Percentiles rank a stretch among this genome's conserved stretches.
These are phyloP conservation scores for Aporrectodea caliginosa DNA, from an alignment of 1,140 invertebrate species.

Conservation along the genomic window DNA sequence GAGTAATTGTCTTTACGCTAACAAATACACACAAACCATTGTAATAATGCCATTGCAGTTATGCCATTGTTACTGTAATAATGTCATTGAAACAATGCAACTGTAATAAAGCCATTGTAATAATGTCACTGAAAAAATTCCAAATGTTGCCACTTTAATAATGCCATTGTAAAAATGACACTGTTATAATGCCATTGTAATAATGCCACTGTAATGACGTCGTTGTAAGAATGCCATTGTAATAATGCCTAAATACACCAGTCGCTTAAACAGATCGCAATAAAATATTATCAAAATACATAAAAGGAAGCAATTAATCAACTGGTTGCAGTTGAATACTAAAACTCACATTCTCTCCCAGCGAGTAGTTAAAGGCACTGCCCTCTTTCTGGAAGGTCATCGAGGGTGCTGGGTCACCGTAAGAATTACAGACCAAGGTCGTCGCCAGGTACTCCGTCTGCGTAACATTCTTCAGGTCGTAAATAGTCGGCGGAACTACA, in stretches of 20 bases:
- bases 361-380: neutral
- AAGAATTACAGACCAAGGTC: conserved; percentile 16
- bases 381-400: conserved; percentile 29
- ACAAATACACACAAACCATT: too few species aligned
- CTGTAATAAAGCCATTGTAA: too few species aligned
- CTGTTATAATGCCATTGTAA: too few species aligned
- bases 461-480: conserved; percentile 8
- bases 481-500: conserved; percentile 24
- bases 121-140: too few species aligned
- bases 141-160: too few species aligned
- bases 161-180: too few species aligned
- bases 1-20: too few species aligned
- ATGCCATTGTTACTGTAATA: too few species aligned
- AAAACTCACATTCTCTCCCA: conserved; percentile 29
- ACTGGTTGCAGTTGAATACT: neutral
- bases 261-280: neutral
- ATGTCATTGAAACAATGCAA: too few species aligned
- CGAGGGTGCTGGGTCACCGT: conserved; percentile 23
- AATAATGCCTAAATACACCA: neutral
- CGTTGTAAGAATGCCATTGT: neutral
- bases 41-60: too few species aligned
- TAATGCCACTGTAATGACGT: too few species aligned
- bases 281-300: neutral
- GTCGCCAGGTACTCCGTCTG: neutral
- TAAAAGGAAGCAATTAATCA: neutral